A percentile compares a stretch with the other conserved stretches of the same genome.
These are phyloP conservation scores for Aphidius gifuensis DNA, from an alignment of 1,140 invertebrate species.

Conservation along the genomic window DNA sequence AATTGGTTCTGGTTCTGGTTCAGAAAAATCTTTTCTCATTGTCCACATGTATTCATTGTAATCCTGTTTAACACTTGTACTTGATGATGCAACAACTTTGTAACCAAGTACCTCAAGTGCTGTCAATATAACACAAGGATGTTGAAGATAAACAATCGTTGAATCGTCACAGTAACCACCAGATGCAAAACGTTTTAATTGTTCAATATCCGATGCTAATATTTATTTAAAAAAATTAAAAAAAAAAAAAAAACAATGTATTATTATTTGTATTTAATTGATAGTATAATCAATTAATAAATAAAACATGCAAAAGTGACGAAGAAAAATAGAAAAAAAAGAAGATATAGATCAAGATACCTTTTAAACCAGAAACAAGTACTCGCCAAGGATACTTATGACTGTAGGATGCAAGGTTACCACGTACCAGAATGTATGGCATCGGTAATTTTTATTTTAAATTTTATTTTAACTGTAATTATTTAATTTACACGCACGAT, in stretches of 20 bases:
- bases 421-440: slow-evolving; percentile 84
- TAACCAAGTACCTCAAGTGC: slow-evolving; percentile 82
- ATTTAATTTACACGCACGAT: no score
- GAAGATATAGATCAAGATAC: slow-evolving; percentile 45
- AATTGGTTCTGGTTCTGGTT: slow-evolving; percentile 64
- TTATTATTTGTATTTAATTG: neutral
- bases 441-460: slow-evolving; percentile 54
- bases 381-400: slow-evolving; percentile 81
- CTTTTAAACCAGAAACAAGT: slow-evolving; percentile 79
- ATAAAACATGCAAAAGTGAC: no score
- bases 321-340: neutral
- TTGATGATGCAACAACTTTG: slow-evolving; percentile 80
- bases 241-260: neutral
- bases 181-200: slow-evolving; percentile 72
- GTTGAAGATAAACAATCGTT: slow-evolving; percentile 79
- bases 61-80: slow-evolving; percentile 78
- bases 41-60: slow-evolving; percentile 90
- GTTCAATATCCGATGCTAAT: slow-evolving; percentile 75
- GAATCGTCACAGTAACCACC: slow-evolving; percentile 76
- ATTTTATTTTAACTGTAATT: neutral
- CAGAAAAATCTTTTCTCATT: slow-evolving; percentile 82
- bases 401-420: slow-evolving; percentile 80
- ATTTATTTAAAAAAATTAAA: slow-evolving; percentile 22
- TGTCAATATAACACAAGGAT: slow-evolving; percentile 81
- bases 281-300: neutral